Percentiles rank a stretch among this genome's conserved stretches.
These are phyloP conservation scores for Eutolmus rufibarbis DNA, from an alignment of 2,888 invertebrate genomes.

Conservation along the genomic window DNA sequence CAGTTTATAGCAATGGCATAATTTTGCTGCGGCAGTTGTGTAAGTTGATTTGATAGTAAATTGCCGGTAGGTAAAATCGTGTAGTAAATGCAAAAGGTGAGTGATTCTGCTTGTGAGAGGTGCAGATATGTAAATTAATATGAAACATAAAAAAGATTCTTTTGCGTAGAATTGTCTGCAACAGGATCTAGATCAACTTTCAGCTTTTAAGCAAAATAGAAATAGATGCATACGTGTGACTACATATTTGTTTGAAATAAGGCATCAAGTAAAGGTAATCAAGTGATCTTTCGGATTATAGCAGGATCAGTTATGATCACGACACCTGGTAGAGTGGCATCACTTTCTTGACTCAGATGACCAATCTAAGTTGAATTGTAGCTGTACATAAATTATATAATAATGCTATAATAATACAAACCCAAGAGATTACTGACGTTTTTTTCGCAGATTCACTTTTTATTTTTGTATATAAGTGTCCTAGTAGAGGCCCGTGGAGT, in stretches of 20 bases:
- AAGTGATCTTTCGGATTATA: conserved; percentile 26
- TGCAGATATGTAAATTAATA: not conserved
- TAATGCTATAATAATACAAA: not conserved
- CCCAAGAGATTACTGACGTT: not conserved
- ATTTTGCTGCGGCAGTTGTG: not conserved
- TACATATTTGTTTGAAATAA: not conserved
- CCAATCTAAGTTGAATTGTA: not conserved
- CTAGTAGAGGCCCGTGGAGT: not conserved
- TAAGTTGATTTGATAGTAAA: not conserved
- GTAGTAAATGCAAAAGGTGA: not conserved
- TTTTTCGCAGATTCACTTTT: not conserved
- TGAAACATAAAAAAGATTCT: not conserved
- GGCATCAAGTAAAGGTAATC: not conserved
- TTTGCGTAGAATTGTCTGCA: not conserved
- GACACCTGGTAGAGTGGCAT: not conserved
- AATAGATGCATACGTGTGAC: not conserved
- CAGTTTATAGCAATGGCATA: not conserved
- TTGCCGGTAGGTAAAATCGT: not conserved
- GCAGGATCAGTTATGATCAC: conserved; percentile 6
- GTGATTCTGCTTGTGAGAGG: not conserved
- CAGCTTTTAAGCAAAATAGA: not conserved
- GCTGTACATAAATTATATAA: not conserved
- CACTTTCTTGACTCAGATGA: not conserved
- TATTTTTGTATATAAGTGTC: no score
- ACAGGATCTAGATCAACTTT: conserved; percentile 17